phyloP scores from a whole-genome alignment of 2,797 vertebrate species.

The Emys orbicularis region DNA sequence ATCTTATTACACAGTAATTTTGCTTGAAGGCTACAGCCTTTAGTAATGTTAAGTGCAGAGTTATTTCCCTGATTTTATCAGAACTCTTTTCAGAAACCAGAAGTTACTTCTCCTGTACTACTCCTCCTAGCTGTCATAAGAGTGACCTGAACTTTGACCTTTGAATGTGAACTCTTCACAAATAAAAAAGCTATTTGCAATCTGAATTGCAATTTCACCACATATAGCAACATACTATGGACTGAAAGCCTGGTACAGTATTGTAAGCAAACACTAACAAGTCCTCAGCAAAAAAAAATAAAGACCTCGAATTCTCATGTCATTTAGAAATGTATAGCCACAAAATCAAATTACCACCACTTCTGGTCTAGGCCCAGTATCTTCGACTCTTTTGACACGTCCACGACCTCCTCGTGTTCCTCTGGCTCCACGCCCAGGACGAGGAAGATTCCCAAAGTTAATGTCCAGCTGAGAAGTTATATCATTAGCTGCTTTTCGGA shows the following conservation, averaged over 20 bases:
- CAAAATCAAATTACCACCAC: conserved; percentile 59
- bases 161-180: neutral
- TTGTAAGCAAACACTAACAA: neutral
- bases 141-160: neutral
- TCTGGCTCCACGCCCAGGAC: conserved; percentile 80
- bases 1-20: neutral
- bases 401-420: conserved; percentile 77
- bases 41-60: neutral
- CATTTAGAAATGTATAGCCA: neutral
- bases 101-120: neutral
- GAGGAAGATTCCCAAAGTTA: conserved; percentile 83
- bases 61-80: neutral
- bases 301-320: neutral
- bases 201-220: neutral
- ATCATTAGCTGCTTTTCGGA: conserved; percentile 83
- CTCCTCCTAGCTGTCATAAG: neutral
- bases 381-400: conserved; percentile 63
- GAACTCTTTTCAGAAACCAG: neutral
- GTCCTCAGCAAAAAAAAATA: neutral
- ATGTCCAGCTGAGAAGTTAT: conserved; percentile 86
- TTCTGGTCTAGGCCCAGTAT: conserved; percentile 30
- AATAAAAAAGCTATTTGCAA: neutral
- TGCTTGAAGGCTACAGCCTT: neutral
- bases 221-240: neutral
- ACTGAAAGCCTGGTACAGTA: too few species aligned